Base-by-base conservation (phyloP, 2,888 invertebrate genomes). In the Muscina levida region DNA sequence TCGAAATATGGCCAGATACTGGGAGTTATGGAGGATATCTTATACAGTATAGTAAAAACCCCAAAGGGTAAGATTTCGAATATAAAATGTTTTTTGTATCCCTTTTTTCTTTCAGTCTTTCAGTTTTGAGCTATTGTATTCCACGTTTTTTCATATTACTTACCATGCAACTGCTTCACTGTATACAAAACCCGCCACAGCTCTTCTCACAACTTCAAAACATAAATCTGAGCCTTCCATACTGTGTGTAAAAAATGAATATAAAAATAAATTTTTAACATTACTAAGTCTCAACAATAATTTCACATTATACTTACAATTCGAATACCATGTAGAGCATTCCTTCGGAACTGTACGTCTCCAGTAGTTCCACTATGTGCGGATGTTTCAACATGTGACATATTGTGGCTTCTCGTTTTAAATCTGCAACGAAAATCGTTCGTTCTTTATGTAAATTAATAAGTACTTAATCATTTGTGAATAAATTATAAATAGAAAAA, bases 321-420 rank as follows among this genome's bases (percentile, higher is more conserved):
- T 98, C 98, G 91, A 98, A 99, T 83, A 99, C 98, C 98, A 99
- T 98, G 91, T 98, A 99, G 22, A 99, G 94, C 97, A 98, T 97
- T 86, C 98, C 98, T 91, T 98, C 98, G 4, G 98, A 98, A 89
- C 98, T 98, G 93, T 98, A 99, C 0, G 98, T 98, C 92, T 99
- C 99, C 85, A 98, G 92, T 72, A 99, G 93, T 91, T 99, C 98
- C 85, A 98, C 98, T 86, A 99, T 99, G 91, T 99, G 98, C 3
- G 98, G 98, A 92, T 99, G 99, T 91, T 99, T 99, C 86, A 99
- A 92, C 97, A 98, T 97, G 91, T 99, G 98, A 91, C 98, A 98
- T 93, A 97, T 97, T 91, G 97, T 98, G 70, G 99, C 98, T 92
- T 99, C 98, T 70, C 99, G 93, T 92, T 99, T 99, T 89, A 99